phyloP scores from a whole-genome alignment of 1,140 invertebrate genomes.

The Gonioctena quinquepunctata region DNA sequence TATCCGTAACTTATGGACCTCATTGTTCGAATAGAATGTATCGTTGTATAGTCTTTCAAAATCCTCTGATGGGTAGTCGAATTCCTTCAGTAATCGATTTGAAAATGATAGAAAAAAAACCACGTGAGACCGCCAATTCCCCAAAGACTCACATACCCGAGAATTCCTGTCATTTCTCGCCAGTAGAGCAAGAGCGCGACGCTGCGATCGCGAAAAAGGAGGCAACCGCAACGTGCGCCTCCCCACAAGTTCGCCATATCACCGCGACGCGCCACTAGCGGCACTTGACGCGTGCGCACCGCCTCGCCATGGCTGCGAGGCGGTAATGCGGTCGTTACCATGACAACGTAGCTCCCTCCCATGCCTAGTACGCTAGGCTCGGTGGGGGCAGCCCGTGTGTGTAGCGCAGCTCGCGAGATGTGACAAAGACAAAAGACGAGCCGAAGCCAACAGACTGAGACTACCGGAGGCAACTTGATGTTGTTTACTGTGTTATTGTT shows the following conservation, averaged over 20 bases:
- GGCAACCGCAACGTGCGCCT: conserved; percentile 34
- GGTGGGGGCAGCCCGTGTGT: conserved; percentile 8
- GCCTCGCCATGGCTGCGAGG: conserved; percentile 57
- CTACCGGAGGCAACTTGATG: background rate
- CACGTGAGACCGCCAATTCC: background rate
- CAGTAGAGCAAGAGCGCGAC: background rate
- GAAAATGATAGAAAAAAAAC: too few species aligned
- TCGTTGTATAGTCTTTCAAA: too few species aligned
- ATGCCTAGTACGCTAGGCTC: conserved; percentile 41
- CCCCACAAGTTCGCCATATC: conserved; percentile 47
- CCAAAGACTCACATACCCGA: background rate
- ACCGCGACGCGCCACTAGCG: conserved; percentile 43
- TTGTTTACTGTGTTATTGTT: conserved; percentile 15
- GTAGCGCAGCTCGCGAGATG: background rate
- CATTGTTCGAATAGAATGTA: too few species aligned
- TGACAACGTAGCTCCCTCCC: conserved; percentile 55
- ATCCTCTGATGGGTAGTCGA: too few species aligned
- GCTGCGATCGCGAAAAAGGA: conserved; percentile 25
- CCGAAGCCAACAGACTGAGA: background rate
- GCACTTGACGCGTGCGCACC: conserved; percentile 49
- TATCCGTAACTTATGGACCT: too few species aligned
- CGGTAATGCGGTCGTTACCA: conserved; percentile 58
- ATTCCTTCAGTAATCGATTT: background rate
- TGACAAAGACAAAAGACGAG: conserved; percentile 9
- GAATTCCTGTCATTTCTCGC: background rate